Evolutionary conservation across 2,888 invertebrate genomes (phyloP).

Genomic region (Rugalucina vietnamica): DNA sequence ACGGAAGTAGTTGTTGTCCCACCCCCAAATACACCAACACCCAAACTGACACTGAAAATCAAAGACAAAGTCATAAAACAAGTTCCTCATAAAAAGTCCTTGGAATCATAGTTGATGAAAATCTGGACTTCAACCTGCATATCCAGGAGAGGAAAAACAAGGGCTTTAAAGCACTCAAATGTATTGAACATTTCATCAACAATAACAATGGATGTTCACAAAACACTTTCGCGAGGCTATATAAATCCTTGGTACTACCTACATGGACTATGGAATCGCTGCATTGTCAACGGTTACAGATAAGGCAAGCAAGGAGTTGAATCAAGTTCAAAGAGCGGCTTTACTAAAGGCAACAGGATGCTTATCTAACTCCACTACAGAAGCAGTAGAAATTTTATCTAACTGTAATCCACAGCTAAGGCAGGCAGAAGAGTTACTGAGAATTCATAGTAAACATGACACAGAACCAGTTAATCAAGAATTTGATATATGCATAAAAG

Average conservation of each 20-base stretch:
- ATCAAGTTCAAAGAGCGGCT: conserved; percentile 13
- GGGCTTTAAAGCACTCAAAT: not conserved
- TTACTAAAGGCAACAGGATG: conserved; percentile 16
- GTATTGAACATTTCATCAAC: too few relatives aligned
- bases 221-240: not conserved
- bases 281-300: not conserved
- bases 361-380: not conserved
- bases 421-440: not conserved
- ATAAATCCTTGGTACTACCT: not conserved
- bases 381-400: conserved; percentile 1
- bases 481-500: not conserved
- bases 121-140: not conserved
- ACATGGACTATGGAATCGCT: conserved; percentile 6
- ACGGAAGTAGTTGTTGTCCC: not conserved
- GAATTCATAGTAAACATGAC: not conserved
- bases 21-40: not conserved
- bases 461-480: not conserved
- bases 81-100: not conserved
- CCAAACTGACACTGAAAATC: not conserved
- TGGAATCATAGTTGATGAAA: not conserved
- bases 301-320: not conserved
- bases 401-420: conserved; percentile 14
- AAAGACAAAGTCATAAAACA: not conserved
- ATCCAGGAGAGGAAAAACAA: not conserved
- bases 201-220: not conserved